phyloP scores from a whole-genome alignment of 1,140 invertebrate species.

The Neodiprion lecontei region DNA sequence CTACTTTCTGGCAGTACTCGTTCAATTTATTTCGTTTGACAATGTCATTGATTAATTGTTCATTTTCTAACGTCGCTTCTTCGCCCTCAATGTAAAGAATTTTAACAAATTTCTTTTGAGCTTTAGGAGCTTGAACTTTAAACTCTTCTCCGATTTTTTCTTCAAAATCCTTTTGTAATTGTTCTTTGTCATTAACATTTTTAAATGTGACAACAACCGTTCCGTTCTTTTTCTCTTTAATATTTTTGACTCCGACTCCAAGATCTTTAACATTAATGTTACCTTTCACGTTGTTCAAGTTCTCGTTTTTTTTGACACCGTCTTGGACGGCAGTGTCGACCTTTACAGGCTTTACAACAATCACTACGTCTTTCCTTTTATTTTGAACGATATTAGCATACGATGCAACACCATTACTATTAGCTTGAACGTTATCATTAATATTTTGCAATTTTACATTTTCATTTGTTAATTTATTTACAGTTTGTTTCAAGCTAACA shows the following conservation, averaged over 20 bases:
- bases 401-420: not conserved
- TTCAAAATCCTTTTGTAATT: slow-evolving; percentile 6
- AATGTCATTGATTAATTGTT: slow-evolving; percentile 14
- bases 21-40: slow-evolving; percentile 16
- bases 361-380: too few species aligned
- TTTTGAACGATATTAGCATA: not conserved
- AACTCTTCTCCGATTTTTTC: slow-evolving; percentile 16
- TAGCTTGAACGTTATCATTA: not conserved
- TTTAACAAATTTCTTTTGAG: slow-evolving; percentile 21
- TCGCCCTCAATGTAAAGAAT: slow-evolving; percentile 15
- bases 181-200: slow-evolving; percentile 8
- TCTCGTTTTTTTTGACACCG: too few species aligned
- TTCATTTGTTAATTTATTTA: slow-evolving; percentile 3
- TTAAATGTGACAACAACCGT: slow-evolving; percentile 3
- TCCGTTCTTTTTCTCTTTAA: slow-evolving; percentile 7
- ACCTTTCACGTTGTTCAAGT: too few species aligned
- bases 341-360: too few species aligned
- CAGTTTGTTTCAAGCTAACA: slow-evolving; percentile 4
- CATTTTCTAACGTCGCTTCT: slow-evolving; percentile 15
- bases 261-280: not conserved
- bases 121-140: slow-evolving; percentile 17
- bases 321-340: too few species aligned
- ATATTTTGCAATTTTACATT: slow-evolving; percentile 1
- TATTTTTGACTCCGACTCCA: slow-evolving; percentile 4
- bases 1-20: slow-evolving; percentile 13